Conservation (phyloP, 2,797 vertebrate genomes). For the Takifugu rubripes region DNA sequence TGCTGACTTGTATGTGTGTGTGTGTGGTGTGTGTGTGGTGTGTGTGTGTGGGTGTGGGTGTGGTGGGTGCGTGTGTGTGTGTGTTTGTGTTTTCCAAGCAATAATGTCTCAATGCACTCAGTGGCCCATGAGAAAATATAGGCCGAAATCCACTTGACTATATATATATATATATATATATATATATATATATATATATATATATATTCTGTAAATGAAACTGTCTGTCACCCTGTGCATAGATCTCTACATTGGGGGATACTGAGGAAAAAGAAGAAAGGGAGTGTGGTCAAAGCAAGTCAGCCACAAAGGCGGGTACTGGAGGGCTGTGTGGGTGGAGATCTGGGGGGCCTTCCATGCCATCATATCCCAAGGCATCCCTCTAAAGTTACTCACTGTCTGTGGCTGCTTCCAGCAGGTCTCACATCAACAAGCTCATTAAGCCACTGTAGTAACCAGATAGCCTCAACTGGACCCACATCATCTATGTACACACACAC, state of each 20-base stretch:
- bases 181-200: too few relatives aligned
- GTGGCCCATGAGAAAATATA: not conserved
- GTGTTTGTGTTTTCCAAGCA: slow-evolving; percentile 13
- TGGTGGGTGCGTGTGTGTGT: too few relatives aligned
- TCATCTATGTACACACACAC: slow-evolving; percentile 21
- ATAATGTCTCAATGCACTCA: slow-evolving; percentile 15
- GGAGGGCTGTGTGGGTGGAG: slow-evolving; percentile 14
- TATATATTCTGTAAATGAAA: slow-evolving; percentile 4
- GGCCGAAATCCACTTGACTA: slow-evolving; percentile 5
- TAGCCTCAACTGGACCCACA: slow-evolving; percentile 32
- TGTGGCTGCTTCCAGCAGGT: slow-evolving; percentile 32
- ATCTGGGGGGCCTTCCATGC: slow-evolving; percentile 33
- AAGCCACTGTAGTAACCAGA: slow-evolving; percentile 42
- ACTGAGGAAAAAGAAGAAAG: slow-evolving; percentile 22
- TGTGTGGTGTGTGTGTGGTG: slow-evolving; percentile 1
- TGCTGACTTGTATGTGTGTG: not conserved
- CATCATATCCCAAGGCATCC: slow-evolving; percentile 31
- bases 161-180: too few relatives aligned
- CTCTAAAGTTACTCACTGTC: slow-evolving; percentile 58
- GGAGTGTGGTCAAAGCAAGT: slow-evolving; percentile 11
- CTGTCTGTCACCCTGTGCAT: not conserved
- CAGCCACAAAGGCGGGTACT: slow-evolving; percentile 7
- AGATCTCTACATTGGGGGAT: slow-evolving; percentile 20
- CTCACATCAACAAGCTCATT: slow-evolving; percentile 45
- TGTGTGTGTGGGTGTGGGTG: not conserved